Base-by-base conservation (phyloP, 1,140 invertebrate species). In the Lasaia peninsularis region DNA sequence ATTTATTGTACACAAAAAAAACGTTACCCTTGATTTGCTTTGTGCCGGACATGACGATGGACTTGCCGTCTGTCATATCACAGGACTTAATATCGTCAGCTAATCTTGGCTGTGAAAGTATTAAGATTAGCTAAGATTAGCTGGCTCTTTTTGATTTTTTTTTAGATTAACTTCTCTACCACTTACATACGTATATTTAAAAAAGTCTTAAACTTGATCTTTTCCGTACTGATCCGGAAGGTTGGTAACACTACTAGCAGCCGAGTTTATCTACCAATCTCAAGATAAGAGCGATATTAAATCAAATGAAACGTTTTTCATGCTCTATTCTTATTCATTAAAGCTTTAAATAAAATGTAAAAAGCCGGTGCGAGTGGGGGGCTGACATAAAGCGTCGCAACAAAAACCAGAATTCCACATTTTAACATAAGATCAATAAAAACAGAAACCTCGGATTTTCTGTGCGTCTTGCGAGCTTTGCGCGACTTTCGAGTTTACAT, bases 341-440 rank as follows among this genome's bases (percentile, higher is more conserved):
- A 85, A 69, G 54, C 81, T 80, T 79, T 74, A 79, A 82, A 85
- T 85, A 79, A 80, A 76, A 61, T 52, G 73, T 74, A 80, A 81
- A 81, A 81, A 80, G 73, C 33, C 31, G 49, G 16, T n/a, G 18
- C 74, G 60, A 76, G 76, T 79, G 77, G 78, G 77, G 78, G 79
- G 74, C 60, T 82, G 78, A 82, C 81, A 80, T 85, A 82, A 82
- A 85, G 66, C 70, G 71, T 69, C 60, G 11, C 14, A 21, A 53
- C 63, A 85, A 85, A 85, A 85, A 75, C 58, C 57, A 7, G 64
- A 57, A 78, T 73, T 73, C 65, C 57, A 10, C 21, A 57, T 40
- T 71, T 72, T 73, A 78, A 71, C 68, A 67, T 73, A 73, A 77
- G 35, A 31, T 51, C 7, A 16, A 53, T 71, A 80, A 75, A 69